A percentile compares a stretch with the other conserved stretches of the same genome.
Conservation (phyloP, 2,888 invertebrate species). For the Furcula furcula region DNA sequence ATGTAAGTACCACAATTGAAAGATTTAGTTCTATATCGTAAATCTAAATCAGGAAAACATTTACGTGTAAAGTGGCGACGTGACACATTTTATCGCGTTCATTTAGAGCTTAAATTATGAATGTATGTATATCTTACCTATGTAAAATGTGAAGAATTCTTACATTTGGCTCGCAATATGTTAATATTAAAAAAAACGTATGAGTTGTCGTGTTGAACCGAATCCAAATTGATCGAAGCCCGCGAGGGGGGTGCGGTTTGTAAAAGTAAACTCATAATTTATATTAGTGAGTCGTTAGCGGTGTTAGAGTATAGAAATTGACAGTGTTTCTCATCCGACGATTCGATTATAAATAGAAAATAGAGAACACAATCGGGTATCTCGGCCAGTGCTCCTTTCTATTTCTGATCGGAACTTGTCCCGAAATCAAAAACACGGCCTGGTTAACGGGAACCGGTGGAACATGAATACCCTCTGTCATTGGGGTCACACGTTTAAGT, state of each 20-base stretch:
- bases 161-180: constrained; percentile 17
- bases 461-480: constrained; percentile 50
- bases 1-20: not conserved
- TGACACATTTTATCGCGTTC: constrained; percentile 10
- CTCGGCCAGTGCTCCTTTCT: constrained; percentile 68
- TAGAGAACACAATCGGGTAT: constrained; percentile 54
- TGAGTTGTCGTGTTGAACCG: constrained; percentile 44
- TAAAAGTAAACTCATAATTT: constrained; percentile 43
- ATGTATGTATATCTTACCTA: no score
- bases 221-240: constrained; percentile 46
- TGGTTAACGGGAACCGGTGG: constrained; percentile 41
- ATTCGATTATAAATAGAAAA: constrained; percentile 67
- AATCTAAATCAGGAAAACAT: not conserved
- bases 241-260: constrained; percentile 37
- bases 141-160: constrained; percentile 20
- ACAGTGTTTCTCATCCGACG: constrained; percentile 51
- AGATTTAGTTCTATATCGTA: not conserved
- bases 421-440: constrained; percentile 62
- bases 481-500: constrained; percentile 49
- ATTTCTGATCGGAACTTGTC: constrained; percentile 63
- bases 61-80: not conserved
- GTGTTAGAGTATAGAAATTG: constrained; percentile 48
- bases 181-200: constrained; percentile 32
- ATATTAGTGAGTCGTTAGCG: constrained; percentile 37
- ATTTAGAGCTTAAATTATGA: constrained; percentile 23